Base-by-base conservation (phyloP, 53 echinoderm and acorn worm genomes). In the Apostichopus leukothele region DNA sequence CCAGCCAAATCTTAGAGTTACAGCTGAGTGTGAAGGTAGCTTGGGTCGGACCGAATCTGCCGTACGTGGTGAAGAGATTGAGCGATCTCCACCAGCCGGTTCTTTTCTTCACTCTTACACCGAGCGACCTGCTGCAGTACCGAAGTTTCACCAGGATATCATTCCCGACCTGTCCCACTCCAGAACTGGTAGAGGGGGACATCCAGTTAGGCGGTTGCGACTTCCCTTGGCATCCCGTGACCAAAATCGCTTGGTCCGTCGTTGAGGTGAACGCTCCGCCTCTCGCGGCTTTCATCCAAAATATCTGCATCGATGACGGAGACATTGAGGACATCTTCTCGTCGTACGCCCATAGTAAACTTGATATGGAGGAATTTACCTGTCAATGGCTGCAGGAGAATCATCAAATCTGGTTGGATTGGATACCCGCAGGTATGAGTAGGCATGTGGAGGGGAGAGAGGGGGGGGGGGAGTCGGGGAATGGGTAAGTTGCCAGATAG, bases 1-100 rank as follows among this genome's bases (percentile, higher is more conserved):
- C 93, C 23, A 91, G 91, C 78, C 96, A 96, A 86, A 95, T 96
- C 50, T 23, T 63, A 20, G 88, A 87, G 25, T 92, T 96, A 4
- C 79, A 80, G 8, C 90, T 96, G 22, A 91, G 89, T 39, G 95
- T 96, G 51, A 80, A 90, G 5, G 92, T 96, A 18, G 95, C 92
- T 51, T 96, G 96, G 96, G 93, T 96, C 57, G 96, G 96, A 51
- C 95, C 96, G 1, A 86, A 93, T 75, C 86, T 93, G 7, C 84
- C 92, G 26, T 52, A 67, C 84, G 88, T 92, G 59, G 83, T 96
- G 89, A 83, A 50, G 25, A 63, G 91, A 52, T 73, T 93, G 6
- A 74, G 81, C 20, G 89, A 89, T 79, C 88, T 50, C 61, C 53
- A 89, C 19, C 92, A 91, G 75, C 95, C 89, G 7, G 79, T 93